Percentiles rank a stretch among this genome's conserved stretches.
Conservation (phyloP, 2,797 vertebrate genomes). For the Enteromius viviparus region DNA sequence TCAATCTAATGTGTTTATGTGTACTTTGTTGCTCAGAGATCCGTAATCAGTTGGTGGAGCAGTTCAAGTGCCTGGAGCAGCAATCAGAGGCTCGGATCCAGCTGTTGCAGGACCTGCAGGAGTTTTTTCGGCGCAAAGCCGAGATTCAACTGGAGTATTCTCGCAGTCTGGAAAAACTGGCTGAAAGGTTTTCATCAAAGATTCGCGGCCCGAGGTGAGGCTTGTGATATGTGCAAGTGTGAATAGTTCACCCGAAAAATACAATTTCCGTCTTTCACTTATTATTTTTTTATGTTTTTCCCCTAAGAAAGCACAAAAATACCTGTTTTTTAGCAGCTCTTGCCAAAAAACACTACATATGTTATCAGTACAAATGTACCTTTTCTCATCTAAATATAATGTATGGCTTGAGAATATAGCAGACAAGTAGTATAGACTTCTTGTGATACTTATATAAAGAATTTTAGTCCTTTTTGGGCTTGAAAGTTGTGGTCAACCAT, state of each 20-base stretch:
- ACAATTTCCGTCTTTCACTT: neutral
- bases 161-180: slow-evolving; percentile 94
- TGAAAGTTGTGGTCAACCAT: neutral
- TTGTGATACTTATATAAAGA: neutral
- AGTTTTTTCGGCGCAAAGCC: slow-evolving; percentile 96
- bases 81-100: slow-evolving; percentile 95
- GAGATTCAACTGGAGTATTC: slow-evolving; percentile 98
- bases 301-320: neutral
- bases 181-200: slow-evolving; percentile 95
- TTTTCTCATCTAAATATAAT: neutral
- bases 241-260: neutral
- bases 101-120: slow-evolving; percentile 97
- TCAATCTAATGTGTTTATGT: slow-evolving; percentile 31
- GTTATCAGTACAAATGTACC: neutral
- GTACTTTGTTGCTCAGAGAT: slow-evolving; percentile 83
- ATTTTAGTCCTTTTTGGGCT: neutral
- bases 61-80: slow-evolving; percentile 98
- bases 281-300: neutral
- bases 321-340: neutral
- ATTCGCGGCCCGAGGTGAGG: slow-evolving; percentile 75
- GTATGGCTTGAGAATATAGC: neutral
- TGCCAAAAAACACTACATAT: neutral
- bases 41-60: slow-evolving; percentile 95
- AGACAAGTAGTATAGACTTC: neutral
- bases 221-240: slow-evolving; percentile 8